Evolutionary conservation across 2,113 vertebrate species (phyloP).

Genomic region (Pelecanoides urinatrix): DNA sequence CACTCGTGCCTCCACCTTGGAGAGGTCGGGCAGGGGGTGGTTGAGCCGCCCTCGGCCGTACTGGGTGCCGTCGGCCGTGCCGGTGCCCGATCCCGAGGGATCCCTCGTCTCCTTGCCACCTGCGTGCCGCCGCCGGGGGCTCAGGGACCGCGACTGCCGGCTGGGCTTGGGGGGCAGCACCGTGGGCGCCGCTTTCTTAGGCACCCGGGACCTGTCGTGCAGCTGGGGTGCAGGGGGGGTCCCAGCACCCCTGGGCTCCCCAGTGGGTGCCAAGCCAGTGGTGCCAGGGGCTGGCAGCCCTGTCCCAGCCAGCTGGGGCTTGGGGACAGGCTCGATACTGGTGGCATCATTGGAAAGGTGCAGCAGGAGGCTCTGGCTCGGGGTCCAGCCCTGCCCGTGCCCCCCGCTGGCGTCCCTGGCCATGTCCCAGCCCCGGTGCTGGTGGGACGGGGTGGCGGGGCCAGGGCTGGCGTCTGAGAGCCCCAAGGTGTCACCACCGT

Average conservation of each 20-base stretch:
- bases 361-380: not conserved
- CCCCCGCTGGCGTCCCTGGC: not conserved
- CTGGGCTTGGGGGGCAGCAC: not conserved
- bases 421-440: not conserved
- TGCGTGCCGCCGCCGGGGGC: not conserved
- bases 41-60: conserved; percentile 76
- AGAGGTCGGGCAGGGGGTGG: conserved; percentile 86
- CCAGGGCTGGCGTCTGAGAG: conserved; percentile 7
- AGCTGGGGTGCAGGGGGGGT: not conserved
- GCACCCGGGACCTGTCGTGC: not conserved
- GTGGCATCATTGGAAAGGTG: not conserved
- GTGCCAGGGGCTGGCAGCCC: not conserved
- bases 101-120: not conserved
- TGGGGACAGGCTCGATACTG: conserved; percentile 56
- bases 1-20: conserved; percentile 86
- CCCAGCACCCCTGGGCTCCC: not conserved
- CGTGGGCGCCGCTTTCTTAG: not conserved
- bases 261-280: not conserved
- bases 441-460: not conserved
- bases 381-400: not conserved
- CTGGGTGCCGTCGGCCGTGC: not conserved
- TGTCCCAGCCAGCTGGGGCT: conserved; percentile 4
- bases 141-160: not conserved
- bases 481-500: not conserved
- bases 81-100: not conserved